Percentiles rank a stretch among this genome's conserved stretches.
Conservation (phyloP, 2,888 invertebrate species). For the Aleiodes testaceus region DNA sequence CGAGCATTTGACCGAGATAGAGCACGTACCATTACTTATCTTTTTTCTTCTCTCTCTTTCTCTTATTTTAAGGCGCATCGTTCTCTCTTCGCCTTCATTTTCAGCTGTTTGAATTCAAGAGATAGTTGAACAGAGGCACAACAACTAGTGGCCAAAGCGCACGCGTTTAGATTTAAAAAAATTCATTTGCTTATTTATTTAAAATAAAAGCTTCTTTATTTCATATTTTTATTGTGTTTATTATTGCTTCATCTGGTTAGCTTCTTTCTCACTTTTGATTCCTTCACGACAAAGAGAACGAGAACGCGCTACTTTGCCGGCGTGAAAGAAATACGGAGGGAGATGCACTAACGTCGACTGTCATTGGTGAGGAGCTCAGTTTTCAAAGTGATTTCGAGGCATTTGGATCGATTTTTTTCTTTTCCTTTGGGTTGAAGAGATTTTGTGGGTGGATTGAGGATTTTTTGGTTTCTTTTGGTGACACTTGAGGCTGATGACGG, state of each 20-base stretch:
- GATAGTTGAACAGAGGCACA: conserved; percentile 33
- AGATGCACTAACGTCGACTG: conserved; percentile 3
- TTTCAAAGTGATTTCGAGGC: conserved; percentile 45
- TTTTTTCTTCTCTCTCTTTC: conserved; percentile 38
- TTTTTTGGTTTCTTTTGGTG: not conserved
- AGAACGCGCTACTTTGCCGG: not conserved
- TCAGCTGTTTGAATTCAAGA: conserved; percentile 5
- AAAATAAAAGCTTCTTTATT: too few species aligned
- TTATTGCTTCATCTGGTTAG: not conserved
- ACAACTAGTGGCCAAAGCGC: conserved; percentile 32
- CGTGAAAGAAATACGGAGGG: conserved; percentile 14
- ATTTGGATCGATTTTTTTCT: conserved; percentile 40
- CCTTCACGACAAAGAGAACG: conserved; percentile 26
- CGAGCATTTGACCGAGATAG: conserved; percentile 54
- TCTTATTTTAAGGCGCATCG: conserved; percentile 33
- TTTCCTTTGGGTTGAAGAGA: not conserved
- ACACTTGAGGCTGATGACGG: not conserved
- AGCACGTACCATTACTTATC: conserved; percentile 38
- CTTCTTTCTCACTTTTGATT: not conserved
- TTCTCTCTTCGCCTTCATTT: conserved; percentile 6
- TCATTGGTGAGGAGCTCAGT: conserved; percentile 45
- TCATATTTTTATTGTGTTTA: conserved; percentile 10
- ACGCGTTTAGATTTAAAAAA: conserved; percentile 20
- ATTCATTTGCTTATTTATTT: not conserved
- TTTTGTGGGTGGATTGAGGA: not conserved